Percentiles rank a stretch among this genome's conserved stretches.
Evolutionary conservation across 2,888 invertebrate genomes (phyloP).

Genomic region (Hemithea aestivaria): DNA sequence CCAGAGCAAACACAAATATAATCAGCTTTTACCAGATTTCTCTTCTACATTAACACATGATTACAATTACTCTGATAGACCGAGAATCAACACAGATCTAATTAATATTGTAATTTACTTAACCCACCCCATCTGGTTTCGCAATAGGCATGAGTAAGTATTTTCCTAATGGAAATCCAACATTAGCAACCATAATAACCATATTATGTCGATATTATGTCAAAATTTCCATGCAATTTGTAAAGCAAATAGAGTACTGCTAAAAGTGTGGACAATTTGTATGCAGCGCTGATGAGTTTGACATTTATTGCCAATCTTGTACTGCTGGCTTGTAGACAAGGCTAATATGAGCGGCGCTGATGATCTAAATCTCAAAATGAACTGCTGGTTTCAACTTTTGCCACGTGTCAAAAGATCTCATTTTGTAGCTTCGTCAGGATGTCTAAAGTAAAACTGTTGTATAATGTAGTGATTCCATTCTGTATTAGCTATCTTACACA

Average conservation of each 20-base stretch:
- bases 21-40: no score
- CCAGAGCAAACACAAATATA: no score
- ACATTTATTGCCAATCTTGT: conserved; percentile 49
- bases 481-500: no score
- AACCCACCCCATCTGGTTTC: conserved; percentile 12
- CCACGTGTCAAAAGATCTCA: no score
- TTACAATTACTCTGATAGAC: no score
- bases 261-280: conserved; percentile 55
- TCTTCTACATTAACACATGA: background rate
- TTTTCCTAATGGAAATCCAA: conserved; percentile 28
- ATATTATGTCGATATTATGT: conserved; percentile 29
- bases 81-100: conserved; percentile 1
- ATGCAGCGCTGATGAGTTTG: conserved; percentile 51
- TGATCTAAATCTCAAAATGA: no score
- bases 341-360: no score
- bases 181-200: conserved; percentile 20
- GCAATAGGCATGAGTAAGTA: conserved; percentile 22
- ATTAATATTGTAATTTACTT: conserved; percentile 5
- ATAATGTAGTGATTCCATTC: no score
- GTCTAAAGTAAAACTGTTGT: no score
- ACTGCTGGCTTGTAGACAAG: no score
- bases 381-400: no score
- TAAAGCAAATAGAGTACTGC: conserved; percentile 30
- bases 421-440: no score
- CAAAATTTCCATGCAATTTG: conserved; percentile 32